Evolutionary conservation across 2,888 invertebrate species (phyloP), one percentile per base, ranked within the genome.

Genomic region (Lasioglossum leucozonium): DNA sequence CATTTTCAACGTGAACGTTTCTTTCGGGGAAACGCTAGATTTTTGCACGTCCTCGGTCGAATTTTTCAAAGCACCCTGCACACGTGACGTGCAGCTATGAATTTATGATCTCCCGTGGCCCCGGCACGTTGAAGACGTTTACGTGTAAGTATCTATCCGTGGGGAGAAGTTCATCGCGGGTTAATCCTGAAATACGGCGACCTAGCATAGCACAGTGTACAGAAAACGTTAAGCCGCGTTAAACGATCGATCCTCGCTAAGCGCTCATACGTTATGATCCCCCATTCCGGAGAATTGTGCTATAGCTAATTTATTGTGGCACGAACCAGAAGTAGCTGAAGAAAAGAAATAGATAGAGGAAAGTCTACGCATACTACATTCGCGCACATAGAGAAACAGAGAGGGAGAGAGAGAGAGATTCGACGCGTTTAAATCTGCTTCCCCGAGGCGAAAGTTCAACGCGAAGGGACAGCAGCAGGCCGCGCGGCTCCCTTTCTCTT

Each of bases 121-220:
- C 65, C 73, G 81, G 69, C 37, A 72, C 80, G 78, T 83, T 81
- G 75, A 83, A 87, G 86, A 85, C 44, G 82, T 82, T 85, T 82
- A 75, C 86, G 79, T 78, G 72, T 69, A 71, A 77, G 78, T 79
- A 75, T 82, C 86, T 78, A 80, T 86, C 75, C 86, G 18, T 26
- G 3, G 40, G 74, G 86, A 85, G 79, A 79, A 86, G 87, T 87
- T 87, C 87, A 86, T 72, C 86, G 67, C 69, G 72, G 87, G 81
- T 86, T 87, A 87, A 87, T 87, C 87, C 86, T 87, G 87, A 87
- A 80, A 86, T 87, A 87, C 81, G 80, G 74, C 83, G 65, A 47
- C 16, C 58, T 69, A 40, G 67, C 58, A 34, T 22, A 42, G 74
- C 72, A 44, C 55, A 40, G 71, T 67, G 51, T 42, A 55, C 51